Base-by-base conservation (phyloP, 2,888 invertebrate species). In the Lepidochrysops patricia region DNA sequence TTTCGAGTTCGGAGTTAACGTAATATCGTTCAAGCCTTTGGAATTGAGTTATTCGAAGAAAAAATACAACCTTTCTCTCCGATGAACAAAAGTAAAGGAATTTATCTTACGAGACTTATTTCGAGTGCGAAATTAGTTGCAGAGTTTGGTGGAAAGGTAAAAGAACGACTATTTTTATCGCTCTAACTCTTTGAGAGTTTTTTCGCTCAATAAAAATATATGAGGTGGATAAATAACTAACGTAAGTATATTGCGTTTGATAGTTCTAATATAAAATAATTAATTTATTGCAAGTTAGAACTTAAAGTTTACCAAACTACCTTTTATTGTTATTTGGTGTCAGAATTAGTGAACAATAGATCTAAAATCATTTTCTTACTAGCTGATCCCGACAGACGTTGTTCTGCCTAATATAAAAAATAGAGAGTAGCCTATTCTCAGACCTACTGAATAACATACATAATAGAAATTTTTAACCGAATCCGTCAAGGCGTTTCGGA, bases 1-100 rank as follows among this genome's bases (percentile, higher is more conserved):
- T 83, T 82, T 77, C 72, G 68, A 71, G 60, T 60, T 64, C 58
- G 60, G 60, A 60, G 60, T 54, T 50, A 60, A 60, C 57, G 61
- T 50, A 60, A 64, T 63, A 64, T 61, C 61, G 57, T 59, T 64
- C 62, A 61, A 61, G 62, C 54, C 62, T 66, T 64, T 67, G 61
- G 57, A 56, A 58, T 65, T 48, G 61, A 65, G 63, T 63, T 67
- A 67, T 64, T 67, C 62, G 49, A 59, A 61, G 62, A 64, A 62
- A 64, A 63, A 62, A 62, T 29, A 57, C 60, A 49, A 15, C 61
- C 63, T 48, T 64, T 64, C 64, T 62, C 59, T 61, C 61, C 48
- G 63, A 63, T 63, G 60, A 66, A 64, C 57, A 62, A 63, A 65
- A 63, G 63, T 60, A 58, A 62, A 66, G 65, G 62, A 66, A 66